Evolutionary conservation across 1,140 invertebrate genomes (phyloP).

Genomic region (Drusus annulatus): DNA sequence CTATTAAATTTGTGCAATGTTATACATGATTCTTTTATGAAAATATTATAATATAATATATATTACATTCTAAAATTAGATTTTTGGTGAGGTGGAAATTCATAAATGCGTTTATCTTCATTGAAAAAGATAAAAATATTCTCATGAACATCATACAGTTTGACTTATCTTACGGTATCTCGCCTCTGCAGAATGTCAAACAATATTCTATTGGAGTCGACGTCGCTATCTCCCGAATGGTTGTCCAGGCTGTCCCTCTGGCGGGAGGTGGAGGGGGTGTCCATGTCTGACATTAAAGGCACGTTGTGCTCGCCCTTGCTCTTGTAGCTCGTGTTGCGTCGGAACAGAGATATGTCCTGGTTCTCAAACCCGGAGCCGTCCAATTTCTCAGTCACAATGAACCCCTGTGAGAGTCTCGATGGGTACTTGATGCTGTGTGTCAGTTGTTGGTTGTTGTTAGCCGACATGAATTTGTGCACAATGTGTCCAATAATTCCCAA

Average conservation of each 20-base stretch:
- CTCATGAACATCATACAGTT: neutral
- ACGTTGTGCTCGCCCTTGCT: slow-evolving; percentile 61
- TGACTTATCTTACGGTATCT: slow-evolving; percentile 60
- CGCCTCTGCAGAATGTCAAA: slow-evolving; percentile 66
- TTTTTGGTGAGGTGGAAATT: neutral
- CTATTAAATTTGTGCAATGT: neutral
- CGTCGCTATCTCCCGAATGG: slow-evolving; percentile 65
- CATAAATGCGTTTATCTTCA: neutral
- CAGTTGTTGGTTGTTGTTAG: slow-evolving; percentile 27
- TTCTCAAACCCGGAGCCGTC: slow-evolving; percentile 59
- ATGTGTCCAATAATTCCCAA: slow-evolving; percentile 92
- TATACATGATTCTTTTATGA: neutral
- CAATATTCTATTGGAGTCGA: slow-evolving; percentile 65
- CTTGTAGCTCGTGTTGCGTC: slow-evolving; percentile 59
- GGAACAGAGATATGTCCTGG: slow-evolving; percentile 61
- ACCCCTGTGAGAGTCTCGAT: slow-evolving; percentile 60
- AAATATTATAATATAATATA: neutral
- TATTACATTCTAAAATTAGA: neutral
- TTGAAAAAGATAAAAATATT: neutral
- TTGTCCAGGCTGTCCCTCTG: slow-evolving; percentile 51
- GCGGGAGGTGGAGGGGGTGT: slow-evolving; percentile 12
- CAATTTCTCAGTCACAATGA: slow-evolving; percentile 50
- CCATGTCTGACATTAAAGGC: slow-evolving; percentile 64
- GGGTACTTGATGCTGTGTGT: slow-evolving; percentile 63
- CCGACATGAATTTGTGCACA: slow-evolving; percentile 77